Evolutionary conservation across 2,113 vertebrate genomes (phyloP), one percentile per base, ranked within the genome.

Genomic region (Saguinus midas): DNA sequence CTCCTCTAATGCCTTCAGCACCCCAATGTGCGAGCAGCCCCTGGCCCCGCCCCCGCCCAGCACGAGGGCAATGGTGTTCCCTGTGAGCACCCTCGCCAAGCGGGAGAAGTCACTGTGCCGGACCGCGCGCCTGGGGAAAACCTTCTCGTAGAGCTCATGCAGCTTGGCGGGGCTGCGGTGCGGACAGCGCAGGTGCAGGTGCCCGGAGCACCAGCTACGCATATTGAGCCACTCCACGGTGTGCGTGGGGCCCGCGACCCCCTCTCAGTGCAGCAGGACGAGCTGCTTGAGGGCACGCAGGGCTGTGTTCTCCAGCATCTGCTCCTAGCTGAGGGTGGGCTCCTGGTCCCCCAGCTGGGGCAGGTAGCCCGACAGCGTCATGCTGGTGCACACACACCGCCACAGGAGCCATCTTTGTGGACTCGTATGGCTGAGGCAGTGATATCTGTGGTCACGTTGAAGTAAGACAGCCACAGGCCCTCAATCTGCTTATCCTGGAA

Each of bases 191-290:
- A 99, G 98, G 98, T 99, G 99, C 78, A 99, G 98, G 97, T 99
- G 99, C 0, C 99, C 99, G 0, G 99, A 99, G 98, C 99, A 99
- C 99, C 99, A 99, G 97, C 99, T 99, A 40, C 99, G 99, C 99
- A 99, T 99, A 98, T 99, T 99, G 78, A 99, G 99, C 99, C 99
- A 99, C 96, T 99, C 99, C 0, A 99, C 99, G 0, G 99, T 99
- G 94, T 99, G 99, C 2, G 99, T 98, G 1, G 99, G 99, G 3
- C 99, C 98, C 0, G 99, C 98, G 2, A 99, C 99, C 0, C 99
- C 99, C 97, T 99, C 99, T 0, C 98, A 99, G 98, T 99, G 99
- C 57, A 99, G 98, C 40, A 99, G 99, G 20, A 99, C 97, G 72
- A 99, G 98, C 98, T 99, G 99, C 98, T 99, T 99, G 94, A 99